Evolutionary conservation across 2,113 vertebrate species (phyloP).

Genomic region (Canis aureus): DNA sequence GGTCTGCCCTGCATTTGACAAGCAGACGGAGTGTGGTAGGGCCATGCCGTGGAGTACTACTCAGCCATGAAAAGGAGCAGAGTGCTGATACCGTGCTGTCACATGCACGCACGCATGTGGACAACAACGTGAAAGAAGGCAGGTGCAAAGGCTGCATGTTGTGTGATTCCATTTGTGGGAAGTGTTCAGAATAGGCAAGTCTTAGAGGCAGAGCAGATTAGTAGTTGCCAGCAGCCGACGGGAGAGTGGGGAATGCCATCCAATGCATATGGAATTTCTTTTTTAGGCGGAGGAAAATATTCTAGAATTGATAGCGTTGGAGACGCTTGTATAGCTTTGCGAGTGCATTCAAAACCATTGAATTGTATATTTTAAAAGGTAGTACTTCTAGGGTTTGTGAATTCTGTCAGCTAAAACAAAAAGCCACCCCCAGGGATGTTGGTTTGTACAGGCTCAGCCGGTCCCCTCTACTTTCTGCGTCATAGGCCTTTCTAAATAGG

Average conservation of each 20-base stretch:
- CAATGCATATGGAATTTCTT: background rate
- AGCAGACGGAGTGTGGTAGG: background rate
- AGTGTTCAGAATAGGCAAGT: background rate
- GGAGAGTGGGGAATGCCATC: background rate
- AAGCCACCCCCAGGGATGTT: background rate
- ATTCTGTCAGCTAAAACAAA: background rate
- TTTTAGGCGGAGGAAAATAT: background rate
- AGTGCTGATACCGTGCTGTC: fast-evolving
- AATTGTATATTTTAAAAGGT: background rate
- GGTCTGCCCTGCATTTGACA: background rate
- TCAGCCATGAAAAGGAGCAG: background rate
- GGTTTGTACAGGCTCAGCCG: background rate
- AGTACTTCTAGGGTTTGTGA: background rate
- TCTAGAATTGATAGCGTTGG: background rate
- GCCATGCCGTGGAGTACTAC: background rate
- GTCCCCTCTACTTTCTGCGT: background rate
- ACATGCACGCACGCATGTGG: background rate
- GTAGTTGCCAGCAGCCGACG: background rate
- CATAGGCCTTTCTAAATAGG: background rate
- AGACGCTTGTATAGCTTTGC: background rate
- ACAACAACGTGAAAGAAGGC: background rate
- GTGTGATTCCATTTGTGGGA: background rate
- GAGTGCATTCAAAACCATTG: background rate
- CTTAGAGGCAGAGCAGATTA: background rate
- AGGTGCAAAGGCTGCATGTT: fast-evolving